Evolutionary conservation across 2,797 vertebrate genomes (phyloP).

Genomic region (Eulemur albifrons): DNA sequence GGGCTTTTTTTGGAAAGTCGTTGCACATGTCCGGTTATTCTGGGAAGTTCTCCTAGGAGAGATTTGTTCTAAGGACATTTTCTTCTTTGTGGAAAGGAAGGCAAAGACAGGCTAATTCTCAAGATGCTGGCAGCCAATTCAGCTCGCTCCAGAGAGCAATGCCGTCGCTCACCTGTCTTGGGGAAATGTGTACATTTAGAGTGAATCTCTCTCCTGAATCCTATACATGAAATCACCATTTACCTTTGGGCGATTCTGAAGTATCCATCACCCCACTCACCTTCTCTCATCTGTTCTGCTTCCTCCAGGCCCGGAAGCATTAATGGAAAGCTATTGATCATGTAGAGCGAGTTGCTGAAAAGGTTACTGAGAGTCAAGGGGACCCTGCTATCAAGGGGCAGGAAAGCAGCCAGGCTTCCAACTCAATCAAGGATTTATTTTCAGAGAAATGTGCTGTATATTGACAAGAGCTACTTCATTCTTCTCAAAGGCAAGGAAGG

Average conservation of each 20-base stretch:
- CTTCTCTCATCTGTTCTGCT: conserved; percentile 47
- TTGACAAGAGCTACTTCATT: not conserved
- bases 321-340: conserved; percentile 74
- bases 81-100: conserved; percentile 17
- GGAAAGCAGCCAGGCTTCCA: conserved; percentile 4
- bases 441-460: not conserved
- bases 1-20: not conserved
- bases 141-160: not conserved
- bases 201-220: conserved; percentile 47
- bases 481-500: not conserved
- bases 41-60: conserved; percentile 45
- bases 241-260: conserved; percentile 62
- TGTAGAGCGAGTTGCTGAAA: conserved; percentile 64
- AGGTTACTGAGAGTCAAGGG: conserved; percentile 47
- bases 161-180: conserved; percentile 28
- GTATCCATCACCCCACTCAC: conserved; percentile 50
- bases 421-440: conserved; percentile 48
- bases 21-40: not conserved
- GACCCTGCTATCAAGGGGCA: not conserved
- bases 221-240: conserved; percentile 56
- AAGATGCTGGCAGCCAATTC: conserved; percentile 14
- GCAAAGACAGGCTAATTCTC: conserved; percentile 54
- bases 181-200: conserved; percentile 33
- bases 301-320: conserved; percentile 53
- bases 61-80: conserved; percentile 56